Base-by-base conservation (phyloP, 2,888 invertebrate genomes). In the Prosapia bicincta region DNA sequence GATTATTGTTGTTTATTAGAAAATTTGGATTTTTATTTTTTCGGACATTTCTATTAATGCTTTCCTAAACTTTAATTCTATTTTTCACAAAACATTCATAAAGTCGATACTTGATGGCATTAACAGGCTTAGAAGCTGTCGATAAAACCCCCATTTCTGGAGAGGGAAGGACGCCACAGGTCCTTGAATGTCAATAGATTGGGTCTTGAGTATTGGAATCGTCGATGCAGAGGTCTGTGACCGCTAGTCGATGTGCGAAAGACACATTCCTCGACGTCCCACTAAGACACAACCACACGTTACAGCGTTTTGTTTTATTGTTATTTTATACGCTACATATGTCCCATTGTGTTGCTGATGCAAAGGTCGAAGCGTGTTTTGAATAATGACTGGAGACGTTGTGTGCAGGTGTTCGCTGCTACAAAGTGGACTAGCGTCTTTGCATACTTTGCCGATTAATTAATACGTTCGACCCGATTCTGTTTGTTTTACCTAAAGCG, bases 301-400 rank as follows among this genome's bases (percentile, higher is more conserved):
- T 68, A 73, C 28, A 43, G 43, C 32, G 73, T 73, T 73, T 68
- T 73, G 73, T 73, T 73, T 73, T 73, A 73, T 73, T 73, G 73
- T 73, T 73, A 73, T 73, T 73, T 73, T 73, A 73, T 73, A 73
- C 73, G 73, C 73, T 69, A 73, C 73, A 69, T 73, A 73, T 73
- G 73, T 73, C 73, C 73, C 69, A 73, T 73, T 73, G 73, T 73
- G 73, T 68, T 69, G 73, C 54, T 54, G 54, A 20, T 54, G 20
- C 54, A 54, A 54, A 54, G 54, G 54, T 54, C 54, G 20, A 20
- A 54, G 54, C 54, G 54, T 54, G 54, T 20, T 1, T 1, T 54
- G 54, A 54, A 54, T 54, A 54, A 54, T 54, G 54, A 20, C 54
- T 54, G 54, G 54, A 54, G 54, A 54, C 54, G 54, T 54, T 54